Evolutionary conservation across 2,888 invertebrate species (phyloP), one percentile per base, ranked within the genome.

Genomic region (Caenorhabditis sulstoni): DNA sequence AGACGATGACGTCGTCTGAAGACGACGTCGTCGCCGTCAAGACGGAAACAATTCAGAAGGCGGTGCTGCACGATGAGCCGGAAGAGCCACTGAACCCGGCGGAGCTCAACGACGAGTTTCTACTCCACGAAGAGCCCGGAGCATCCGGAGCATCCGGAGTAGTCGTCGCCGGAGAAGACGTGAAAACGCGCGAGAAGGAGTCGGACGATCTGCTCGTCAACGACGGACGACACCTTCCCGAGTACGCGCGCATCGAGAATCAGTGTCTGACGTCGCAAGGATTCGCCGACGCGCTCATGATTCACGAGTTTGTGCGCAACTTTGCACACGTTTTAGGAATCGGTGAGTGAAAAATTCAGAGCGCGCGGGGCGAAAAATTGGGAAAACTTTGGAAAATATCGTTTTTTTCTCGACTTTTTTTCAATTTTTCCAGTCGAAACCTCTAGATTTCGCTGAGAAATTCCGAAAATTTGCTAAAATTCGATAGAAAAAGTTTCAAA

Each of bases 261-360:
- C 92, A 95, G 67, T 93, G 94, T 89, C 92, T 98, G 62, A 93
- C 95, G 0, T 96, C 96, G 0, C 94, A 95, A 90, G 96, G 96
- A 0, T 95, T 96, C 92, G 94, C 95, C 0, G 95, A 97, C 91
- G 93, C 95, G 50, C 92, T 98, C 22, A 97, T 97, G 94, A 94
- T 96, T n/a, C 95, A 95, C 90, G 97, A 98, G 92, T 98, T 98
- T 91, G 92, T 97, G 84, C 95, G 96, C 89, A 97, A 96, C 92
- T 98, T 98, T 90, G 96, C 95, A 8, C 95, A 95, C 91, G 95
- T 96, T 0, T 92, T 98, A 1, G 96, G 96, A 66, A 96, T 97
- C 89, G 95, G 95, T 95, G 90, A 93, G 94, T 90, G 29, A 29
- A 29, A 29, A 29, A 29, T n/a, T n/a, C n/a, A n/a, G n/a, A n/a